A percentile compares a stretch with the other conserved stretches of the same genome.
These are phyloP conservation scores for Mirounga angustirostris DNA, from an alignment of 2,113 vertebrate species.

Conservation along the genomic window DNA sequence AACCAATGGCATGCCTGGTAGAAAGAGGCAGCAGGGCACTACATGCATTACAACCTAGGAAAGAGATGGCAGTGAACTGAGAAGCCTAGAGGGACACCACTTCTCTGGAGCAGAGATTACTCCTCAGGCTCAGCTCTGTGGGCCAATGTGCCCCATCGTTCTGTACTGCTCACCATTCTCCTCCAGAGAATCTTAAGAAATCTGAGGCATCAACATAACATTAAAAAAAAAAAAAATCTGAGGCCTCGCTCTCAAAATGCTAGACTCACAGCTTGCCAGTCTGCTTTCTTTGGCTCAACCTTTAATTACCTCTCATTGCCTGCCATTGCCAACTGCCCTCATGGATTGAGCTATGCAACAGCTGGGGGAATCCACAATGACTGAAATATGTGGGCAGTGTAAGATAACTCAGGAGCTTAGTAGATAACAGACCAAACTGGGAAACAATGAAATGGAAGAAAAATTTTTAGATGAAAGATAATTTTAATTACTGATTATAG, in stretches of 20 bases:
- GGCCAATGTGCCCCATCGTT: too few relatives aligned
- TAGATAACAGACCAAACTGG: neutral
- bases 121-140: neutral
- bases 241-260: neutral
- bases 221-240: neutral
- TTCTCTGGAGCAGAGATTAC: neutral
- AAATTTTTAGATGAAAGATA: neutral
- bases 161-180: neutral
- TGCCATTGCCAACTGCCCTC: neutral
- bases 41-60: neutral
- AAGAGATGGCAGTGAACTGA: neutral
- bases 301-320: neutral
- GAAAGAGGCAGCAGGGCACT: too few relatives aligned
- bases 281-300: neutral
- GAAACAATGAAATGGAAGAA: neutral
- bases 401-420: neutral
- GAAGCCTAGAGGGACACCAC: neutral
- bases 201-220: neutral
- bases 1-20: too few relatives aligned
- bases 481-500: neutral
- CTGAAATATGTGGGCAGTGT: neutral
- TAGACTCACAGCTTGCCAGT: neutral
- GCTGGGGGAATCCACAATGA: neutral
- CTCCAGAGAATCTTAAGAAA: neutral
- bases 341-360: neutral